phyloP scores from a whole-genome alignment of 2,888 invertebrate genomes.

The Rotaria magnacalcarata region DNA sequence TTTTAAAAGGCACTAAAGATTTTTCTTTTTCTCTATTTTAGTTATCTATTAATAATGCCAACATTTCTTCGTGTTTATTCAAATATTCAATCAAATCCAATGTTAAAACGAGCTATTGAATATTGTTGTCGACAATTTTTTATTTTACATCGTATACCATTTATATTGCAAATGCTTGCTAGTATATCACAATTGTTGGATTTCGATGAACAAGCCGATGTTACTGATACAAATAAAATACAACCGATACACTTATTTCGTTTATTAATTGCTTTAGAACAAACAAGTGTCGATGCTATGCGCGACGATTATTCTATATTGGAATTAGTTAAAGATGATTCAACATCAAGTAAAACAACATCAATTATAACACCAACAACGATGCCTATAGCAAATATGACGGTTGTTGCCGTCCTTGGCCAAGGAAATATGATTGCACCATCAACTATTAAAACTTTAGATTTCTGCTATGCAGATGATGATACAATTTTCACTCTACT shows the following conservation, averaged over 20 bases:
- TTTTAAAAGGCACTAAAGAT: not conserved
- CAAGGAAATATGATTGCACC: not conserved
- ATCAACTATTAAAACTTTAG: conserved; percentile 69
- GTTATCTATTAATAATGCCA: conserved; percentile 92
- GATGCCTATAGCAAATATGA: not conserved
- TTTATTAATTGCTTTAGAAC: conserved; percentile 25
- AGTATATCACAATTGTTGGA: conserved; percentile 92
- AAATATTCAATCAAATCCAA: conserved; percentile 89
- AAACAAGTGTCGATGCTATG: conserved; percentile 19
- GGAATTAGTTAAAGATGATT: conserved; percentile 27
- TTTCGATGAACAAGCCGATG: conserved; percentile 59
- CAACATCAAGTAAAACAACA: not conserved
- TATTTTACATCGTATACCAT: conserved; percentile 91
- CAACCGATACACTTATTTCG: conserved; percentile 3
- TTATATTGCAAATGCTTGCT: conserved; percentile 91
- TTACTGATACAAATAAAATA: conserved; percentile 54
- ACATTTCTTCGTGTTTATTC: conserved; percentile 91
- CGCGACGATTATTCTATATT: conserved; percentile 21
- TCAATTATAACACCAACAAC: not conserved
- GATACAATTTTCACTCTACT: conserved; percentile 83
- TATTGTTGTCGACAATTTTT: conserved; percentile 98
- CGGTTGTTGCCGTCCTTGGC: not conserved
- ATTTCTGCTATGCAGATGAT: conserved; percentile 97
- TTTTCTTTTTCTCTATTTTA: conserved; percentile 53
- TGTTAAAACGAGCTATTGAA: conserved; percentile 89